phyloP scores from a whole-genome alignment of 2,113 vertebrate species.

The Apteryx owenii region DNA sequence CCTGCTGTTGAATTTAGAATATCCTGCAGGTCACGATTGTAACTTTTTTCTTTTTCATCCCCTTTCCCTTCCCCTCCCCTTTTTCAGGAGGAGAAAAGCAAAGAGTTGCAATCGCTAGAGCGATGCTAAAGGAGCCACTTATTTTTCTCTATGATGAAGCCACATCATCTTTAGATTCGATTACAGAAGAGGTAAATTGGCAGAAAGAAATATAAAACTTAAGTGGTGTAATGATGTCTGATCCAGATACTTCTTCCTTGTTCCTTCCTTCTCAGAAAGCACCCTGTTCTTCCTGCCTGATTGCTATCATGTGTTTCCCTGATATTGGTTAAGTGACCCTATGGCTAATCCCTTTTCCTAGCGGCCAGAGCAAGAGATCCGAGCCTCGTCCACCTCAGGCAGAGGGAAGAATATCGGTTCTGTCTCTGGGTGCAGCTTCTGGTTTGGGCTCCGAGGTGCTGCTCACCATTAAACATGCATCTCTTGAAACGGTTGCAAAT shows the following conservation, averaged over 20 bases:
- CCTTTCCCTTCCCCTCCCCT: background rate
- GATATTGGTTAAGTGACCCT: background rate
- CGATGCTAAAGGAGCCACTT: slow-evolving; percentile 92
- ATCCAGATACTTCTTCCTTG: background rate
- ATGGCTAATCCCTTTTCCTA: background rate
- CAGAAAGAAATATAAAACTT: background rate
- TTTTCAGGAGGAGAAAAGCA: slow-evolving; percentile 95
- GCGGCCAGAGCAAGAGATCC: background rate
- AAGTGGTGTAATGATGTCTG: background rate
- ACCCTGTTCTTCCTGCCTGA: background rate
- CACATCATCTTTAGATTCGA: slow-evolving; percentile 98
- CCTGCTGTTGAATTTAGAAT: background rate
- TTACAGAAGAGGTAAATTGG: slow-evolving; percentile 93
- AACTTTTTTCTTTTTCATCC: background rate
- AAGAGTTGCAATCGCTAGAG: slow-evolving; percentile 94
- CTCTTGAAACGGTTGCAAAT: background rate
- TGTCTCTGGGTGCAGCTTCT: background rate
- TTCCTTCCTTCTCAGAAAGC: background rate
- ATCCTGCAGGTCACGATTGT: background rate
- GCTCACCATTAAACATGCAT: background rate
- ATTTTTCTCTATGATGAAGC: slow-evolving; percentile 97
- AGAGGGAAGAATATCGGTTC: background rate
- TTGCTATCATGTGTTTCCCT: background rate
- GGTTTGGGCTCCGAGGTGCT: background rate
- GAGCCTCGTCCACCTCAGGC: background rate